A percentile compares a stretch with the other conserved stretches of the same genome.
Evolutionary conservation across 2,888 invertebrate species (phyloP).

Genomic region (Leptopterna dolabrata): DNA sequence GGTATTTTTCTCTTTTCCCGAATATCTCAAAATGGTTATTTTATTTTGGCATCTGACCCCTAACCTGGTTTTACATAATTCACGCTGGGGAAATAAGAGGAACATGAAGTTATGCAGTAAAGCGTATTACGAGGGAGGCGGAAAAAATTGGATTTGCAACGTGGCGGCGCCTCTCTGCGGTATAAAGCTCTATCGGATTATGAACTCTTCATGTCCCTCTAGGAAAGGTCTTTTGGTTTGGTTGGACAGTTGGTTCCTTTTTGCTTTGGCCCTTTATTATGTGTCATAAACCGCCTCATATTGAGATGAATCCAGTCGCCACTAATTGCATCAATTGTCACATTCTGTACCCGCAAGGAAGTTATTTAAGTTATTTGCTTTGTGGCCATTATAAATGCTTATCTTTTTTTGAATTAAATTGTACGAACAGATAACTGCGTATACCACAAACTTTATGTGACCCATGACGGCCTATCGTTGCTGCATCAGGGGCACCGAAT

Average conservation of each 20-base stretch:
- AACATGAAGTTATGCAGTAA: slow-evolving; percentile 46
- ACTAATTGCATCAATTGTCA: too few species aligned
- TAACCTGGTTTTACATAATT: slow-evolving; percentile 6
- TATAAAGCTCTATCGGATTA: slow-evolving; percentile 18
- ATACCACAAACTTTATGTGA: too few species aligned
- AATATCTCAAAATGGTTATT: neutral
- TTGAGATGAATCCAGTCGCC: too few species aligned
- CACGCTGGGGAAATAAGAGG: slow-evolving; percentile 3
- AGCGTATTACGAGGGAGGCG: slow-evolving; percentile 35
- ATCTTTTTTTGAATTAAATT: too few species aligned
- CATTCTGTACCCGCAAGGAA: too few species aligned
- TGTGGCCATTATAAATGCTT: too few species aligned
- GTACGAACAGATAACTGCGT: too few species aligned
- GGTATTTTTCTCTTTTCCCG: neutral
- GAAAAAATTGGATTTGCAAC: slow-evolving; percentile 38
- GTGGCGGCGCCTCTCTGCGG: neutral
- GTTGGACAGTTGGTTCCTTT: neutral
- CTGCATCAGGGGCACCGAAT: too few species aligned
- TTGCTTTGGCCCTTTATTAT: too few species aligned
- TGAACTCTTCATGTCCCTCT: neutral
- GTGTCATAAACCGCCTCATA: neutral
- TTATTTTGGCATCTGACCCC: neutral
- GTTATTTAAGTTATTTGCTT: too few species aligned
- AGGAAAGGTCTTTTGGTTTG: neutral
- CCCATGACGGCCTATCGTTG: too few species aligned